Evolutionary conservation across 2,888 invertebrate species (phyloP), one percentile per base, ranked within the genome.

Genomic region (Ariolimax columbianus): DNA sequence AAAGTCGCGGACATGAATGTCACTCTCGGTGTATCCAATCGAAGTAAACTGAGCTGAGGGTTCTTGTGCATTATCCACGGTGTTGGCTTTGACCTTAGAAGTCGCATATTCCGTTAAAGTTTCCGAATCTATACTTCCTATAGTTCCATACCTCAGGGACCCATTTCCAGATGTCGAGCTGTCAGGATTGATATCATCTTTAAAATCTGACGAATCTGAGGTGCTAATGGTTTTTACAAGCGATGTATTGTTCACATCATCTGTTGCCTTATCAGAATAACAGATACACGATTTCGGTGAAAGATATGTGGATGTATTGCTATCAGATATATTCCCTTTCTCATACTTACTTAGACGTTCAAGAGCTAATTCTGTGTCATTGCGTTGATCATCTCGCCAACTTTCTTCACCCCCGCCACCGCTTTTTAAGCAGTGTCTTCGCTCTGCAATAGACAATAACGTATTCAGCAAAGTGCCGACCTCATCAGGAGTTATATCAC

Each of bases 231-330:
- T 23, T n/a, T 26, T 36, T 6, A 78, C 1, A 1, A 63, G 59
- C 11, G 26, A 7, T 0, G 26, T 2, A 38, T 59, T 36, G 36
- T 19, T 38, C n/a, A 77, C 7, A 26, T 3, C 59, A 55, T 77
- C 38, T 23, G 38, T 30, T 38, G 78, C n/a, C 40, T 78, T 47
- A 40, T 47, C 19, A n/a, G 63, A 78, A 78, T 63, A 78, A 77
- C 7, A 38, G 0, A 63, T 78, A n/a, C 40, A 63, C 26, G 63
- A 55, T 40, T 63, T 63, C 43, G 73, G 30, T 47, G 73, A 73
- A 23, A 47, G 14, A 30, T 6, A n/a, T 47, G 43, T 73, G n/a
- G 40, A n/a, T n/a, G 73, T 47, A 26, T 73, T 47, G 17, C n/a
- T 47, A 11, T 73, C 43, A 30, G 73, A 73, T 30, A n/a, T 4